Conservation (phyloP, 2,888 invertebrate genomes). For the Micropterix aruncella region DNA sequence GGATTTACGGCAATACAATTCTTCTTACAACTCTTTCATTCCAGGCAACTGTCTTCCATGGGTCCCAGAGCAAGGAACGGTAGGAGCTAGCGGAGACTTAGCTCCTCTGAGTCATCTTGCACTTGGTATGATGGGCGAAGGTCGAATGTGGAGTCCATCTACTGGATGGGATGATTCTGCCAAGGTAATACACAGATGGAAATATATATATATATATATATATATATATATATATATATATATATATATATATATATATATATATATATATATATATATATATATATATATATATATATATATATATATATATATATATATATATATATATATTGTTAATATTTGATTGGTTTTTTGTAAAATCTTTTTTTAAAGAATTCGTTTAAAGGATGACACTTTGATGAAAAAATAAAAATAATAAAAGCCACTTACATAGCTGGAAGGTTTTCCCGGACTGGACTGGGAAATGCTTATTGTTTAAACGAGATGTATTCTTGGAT, state of each 20-base stretch:
- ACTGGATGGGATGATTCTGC: conserved; percentile 47
- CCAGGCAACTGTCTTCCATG: conserved; percentile 46
- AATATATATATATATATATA: background rate
- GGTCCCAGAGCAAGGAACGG: conserved; percentile 54
- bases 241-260: background rate
- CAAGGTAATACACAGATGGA: conserved; percentile 21
- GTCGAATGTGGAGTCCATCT: conserved; percentile 49
- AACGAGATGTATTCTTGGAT: too few relatives aligned
- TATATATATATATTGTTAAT: too few relatives aligned
- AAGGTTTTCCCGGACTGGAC: too few relatives aligned
- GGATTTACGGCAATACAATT: too few relatives aligned
- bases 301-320: background rate
- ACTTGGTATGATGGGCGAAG: conserved; percentile 50
- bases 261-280: background rate
- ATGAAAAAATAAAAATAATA: too few relatives aligned
- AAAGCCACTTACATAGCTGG: too few relatives aligned
- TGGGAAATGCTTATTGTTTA: too few relatives aligned
- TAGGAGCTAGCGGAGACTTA: conserved; percentile 52
- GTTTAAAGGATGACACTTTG: background rate
- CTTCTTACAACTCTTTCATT: too few relatives aligned
- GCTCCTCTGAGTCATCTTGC: conserved; percentile 51
- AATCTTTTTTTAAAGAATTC: background rate
- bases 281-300: background rate
- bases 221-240: background rate
- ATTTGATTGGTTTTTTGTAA: too few relatives aligned